These are phyloP conservation scores for Riparia riparia DNA, from an alignment of 2,113 vertebrate species.

Conservation along the genomic window DNA sequence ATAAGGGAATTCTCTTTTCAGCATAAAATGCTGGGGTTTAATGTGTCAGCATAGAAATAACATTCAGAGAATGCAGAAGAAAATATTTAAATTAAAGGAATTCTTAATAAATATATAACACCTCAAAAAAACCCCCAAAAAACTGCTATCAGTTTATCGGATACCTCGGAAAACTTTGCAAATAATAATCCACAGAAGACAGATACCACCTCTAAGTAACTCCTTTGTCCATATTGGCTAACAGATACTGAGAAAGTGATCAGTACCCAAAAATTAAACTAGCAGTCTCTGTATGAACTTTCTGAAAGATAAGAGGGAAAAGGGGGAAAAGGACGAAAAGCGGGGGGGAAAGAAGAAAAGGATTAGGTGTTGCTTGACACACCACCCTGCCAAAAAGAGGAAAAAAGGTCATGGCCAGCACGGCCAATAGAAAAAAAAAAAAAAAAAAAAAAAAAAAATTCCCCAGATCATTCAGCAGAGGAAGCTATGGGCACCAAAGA, in stretches of 20 bases:
- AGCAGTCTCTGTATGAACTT: not conserved
- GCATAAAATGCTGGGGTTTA: not conserved
- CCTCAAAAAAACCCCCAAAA: too few species aligned
- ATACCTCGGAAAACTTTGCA: not conserved
- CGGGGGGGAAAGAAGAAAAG: too few species aligned
- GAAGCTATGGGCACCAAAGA: not conserved
- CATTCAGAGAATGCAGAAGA: not conserved
- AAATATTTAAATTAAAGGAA: not conserved
- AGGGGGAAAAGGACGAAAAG: too few species aligned
- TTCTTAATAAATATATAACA: not conserved
- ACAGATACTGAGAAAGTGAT: not conserved
- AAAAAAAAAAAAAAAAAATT: not conserved
- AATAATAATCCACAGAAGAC: not conserved
- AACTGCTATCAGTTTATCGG: not conserved
- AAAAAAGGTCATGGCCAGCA: not conserved
- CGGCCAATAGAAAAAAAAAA: not conserved
- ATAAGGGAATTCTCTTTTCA: not conserved
- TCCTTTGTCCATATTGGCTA: not conserved
- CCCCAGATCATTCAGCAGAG: not conserved
- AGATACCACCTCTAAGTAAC: not conserved
- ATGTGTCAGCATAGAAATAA: not conserved
- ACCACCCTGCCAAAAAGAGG: not conserved
- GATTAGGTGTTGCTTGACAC: not conserved
- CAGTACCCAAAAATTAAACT: not conserved
- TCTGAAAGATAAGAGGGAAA: not conserved